A percentile compares a stretch with the other conserved stretches of the same genome.
Evolutionary conservation across 2,888 invertebrate genomes (phyloP).

Genomic region (Eupithecia dodoneata): DNA sequence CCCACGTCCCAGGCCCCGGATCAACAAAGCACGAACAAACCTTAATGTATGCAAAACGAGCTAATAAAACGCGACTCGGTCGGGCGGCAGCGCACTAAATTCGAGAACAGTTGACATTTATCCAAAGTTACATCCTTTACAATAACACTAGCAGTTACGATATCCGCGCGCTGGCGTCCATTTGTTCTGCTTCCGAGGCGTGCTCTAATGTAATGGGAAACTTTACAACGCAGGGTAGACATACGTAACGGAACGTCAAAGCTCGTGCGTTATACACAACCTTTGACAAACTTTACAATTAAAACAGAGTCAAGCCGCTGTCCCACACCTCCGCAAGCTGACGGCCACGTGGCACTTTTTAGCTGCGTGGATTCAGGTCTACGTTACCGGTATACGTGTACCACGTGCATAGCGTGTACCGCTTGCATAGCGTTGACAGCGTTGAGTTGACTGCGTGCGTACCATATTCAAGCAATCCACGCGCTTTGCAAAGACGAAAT

Average conservation of each 20-base stretch:
- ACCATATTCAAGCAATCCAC: no score
- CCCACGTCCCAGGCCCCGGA: slow-evolving; percentile 1
- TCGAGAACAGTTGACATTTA: slow-evolving; percentile 80
- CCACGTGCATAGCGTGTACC: no score
- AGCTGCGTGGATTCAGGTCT: no score
- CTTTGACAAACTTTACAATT: not conserved
- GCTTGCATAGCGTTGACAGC: no score
- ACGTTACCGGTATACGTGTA: no score
- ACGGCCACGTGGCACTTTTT: no score
- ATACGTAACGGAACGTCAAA: slow-evolving; percentile 7
- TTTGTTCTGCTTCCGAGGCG: slow-evolving; percentile 76
- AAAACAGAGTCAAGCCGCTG: no score
- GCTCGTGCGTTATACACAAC: not conserved
- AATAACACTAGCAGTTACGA: slow-evolving; percentile 79
- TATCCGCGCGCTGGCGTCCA: slow-evolving; percentile 74
- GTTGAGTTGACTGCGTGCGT: no score
- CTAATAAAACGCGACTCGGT: slow-evolving; percentile 76
- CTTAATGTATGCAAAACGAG: slow-evolving; percentile 76
- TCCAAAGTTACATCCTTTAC: slow-evolving; percentile 82
- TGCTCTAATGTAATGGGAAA: slow-evolving; percentile 76
- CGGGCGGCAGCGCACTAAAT: slow-evolving; percentile 73
- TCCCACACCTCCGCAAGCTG: no score
- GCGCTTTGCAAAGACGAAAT: no score
- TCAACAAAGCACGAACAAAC: slow-evolving; percentile 14
- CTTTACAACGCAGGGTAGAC: slow-evolving; percentile 55